Evolutionary conservation across 2,113 vertebrate species (phyloP).

Genomic region (Entomyzon cyanotis): DNA sequence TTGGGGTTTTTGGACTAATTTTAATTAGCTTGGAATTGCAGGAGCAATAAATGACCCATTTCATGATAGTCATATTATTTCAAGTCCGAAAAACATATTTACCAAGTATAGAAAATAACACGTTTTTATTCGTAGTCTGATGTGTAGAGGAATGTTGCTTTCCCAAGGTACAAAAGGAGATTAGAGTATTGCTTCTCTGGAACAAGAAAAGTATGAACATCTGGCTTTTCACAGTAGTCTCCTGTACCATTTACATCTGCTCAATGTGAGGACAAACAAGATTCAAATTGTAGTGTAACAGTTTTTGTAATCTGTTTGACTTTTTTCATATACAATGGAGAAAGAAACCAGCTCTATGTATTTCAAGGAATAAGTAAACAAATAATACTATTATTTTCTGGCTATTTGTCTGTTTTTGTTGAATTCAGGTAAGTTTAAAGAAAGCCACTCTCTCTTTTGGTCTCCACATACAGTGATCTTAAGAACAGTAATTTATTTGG

Average conservation of each 20-base stretch:
- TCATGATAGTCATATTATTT: slow-evolving; percentile 17
- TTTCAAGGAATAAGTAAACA: background rate
- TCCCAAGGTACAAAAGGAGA: background rate
- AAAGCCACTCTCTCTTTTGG: background rate
- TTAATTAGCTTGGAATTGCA: slow-evolving; percentile 23
- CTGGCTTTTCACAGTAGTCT: background rate
- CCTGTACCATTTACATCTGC: background rate
- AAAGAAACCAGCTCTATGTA: background rate
- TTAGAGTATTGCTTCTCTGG: background rate
- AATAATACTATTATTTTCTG: background rate
- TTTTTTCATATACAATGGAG: background rate
- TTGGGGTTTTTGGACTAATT: background rate
- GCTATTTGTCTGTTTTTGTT: background rate
- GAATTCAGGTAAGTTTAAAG: background rate
- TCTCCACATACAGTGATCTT: background rate
- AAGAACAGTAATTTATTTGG: background rate
- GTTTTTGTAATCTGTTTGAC: background rate
- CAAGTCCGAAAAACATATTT: background rate
- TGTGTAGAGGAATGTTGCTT: background rate
- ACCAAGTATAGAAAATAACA: background rate
- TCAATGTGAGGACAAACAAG: background rate
- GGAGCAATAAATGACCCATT: slow-evolving; percentile 17
- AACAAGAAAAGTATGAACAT: background rate
- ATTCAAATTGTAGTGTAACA: background rate
- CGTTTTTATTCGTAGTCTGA: background rate